These are phyloP conservation scores for Anoplolepis gracilipes DNA, from an alignment of 1,140 invertebrate species.

Conservation along the genomic window DNA sequence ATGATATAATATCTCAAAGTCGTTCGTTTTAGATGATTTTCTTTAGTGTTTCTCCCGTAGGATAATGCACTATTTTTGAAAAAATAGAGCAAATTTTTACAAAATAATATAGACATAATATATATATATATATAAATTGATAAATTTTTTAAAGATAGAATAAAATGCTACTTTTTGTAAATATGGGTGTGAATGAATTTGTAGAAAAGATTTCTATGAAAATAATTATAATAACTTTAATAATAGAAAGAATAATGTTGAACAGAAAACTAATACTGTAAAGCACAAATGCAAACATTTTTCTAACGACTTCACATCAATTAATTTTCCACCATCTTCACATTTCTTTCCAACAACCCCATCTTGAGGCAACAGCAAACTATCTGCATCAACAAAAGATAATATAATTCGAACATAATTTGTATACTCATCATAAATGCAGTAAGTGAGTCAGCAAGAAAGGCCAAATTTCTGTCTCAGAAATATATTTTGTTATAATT, in stretches of 20 bases:
- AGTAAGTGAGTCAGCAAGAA: not conserved
- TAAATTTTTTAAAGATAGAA: not conserved
- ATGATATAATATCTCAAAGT: slow-evolving; percentile 18
- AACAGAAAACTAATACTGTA: not conserved
- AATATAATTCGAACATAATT: too few relatives aligned
- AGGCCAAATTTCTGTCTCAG: not conserved
- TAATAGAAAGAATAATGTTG: not conserved
- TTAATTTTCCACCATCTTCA: not conserved
- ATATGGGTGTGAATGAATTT: not conserved
- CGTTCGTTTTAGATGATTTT: not conserved
- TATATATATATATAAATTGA: not conserved
- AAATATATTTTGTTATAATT: not conserved
- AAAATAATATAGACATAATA: not conserved
- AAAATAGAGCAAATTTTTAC: not conserved
- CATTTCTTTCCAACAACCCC: not conserved
- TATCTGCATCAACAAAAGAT: not conserved
- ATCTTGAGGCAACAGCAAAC: not conserved
- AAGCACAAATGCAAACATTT: not conserved
- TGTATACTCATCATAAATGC: not conserved
- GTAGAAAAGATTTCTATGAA: not conserved
- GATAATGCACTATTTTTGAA: not conserved
- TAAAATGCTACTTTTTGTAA: not conserved
- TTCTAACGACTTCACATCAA: not conserved
- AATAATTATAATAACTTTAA: not conserved
- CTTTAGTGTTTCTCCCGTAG: not conserved